These are phyloP conservation scores for Oreohelix idahoensis DNA, from an alignment of 1,140 invertebrate genomes.

Conservation along the genomic window DNA sequence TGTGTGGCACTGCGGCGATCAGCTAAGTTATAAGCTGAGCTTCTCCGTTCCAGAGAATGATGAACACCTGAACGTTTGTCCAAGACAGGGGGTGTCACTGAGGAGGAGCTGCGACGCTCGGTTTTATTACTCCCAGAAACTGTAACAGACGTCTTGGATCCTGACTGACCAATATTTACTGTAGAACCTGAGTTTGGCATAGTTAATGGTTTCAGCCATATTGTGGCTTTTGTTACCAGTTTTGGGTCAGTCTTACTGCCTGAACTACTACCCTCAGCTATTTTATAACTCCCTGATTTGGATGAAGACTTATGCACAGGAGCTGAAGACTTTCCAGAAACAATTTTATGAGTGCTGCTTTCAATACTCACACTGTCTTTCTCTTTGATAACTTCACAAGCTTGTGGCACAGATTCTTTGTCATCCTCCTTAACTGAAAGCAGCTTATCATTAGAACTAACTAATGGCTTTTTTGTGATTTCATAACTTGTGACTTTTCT, in stretches of 20 bases:
- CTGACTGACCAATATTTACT: slow-evolving; percentile 44
- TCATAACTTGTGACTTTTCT: slow-evolving; percentile 34
- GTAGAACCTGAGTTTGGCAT: slow-evolving; percentile 60
- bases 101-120: slow-evolving; percentile 12
- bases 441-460: slow-evolving; percentile 27
- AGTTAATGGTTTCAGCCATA: slow-evolving; percentile 69
- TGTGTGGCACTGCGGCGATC: slow-evolving; percentile 37
- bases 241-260: slow-evolving; percentile 65
- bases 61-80: slow-evolving; percentile 30
- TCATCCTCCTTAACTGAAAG: neutral
- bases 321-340: slow-evolving; percentile 30
- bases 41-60: slow-evolving; percentile 21
- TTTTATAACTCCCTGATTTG: slow-evolving; percentile 40
- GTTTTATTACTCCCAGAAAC: slow-evolving; percentile 10
- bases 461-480: slow-evolving; percentile 36
- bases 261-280: slow-evolving; percentile 45
- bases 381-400: neutral
- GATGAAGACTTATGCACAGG: slow-evolving; percentile 52
- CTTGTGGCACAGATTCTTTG: slow-evolving; percentile 2
- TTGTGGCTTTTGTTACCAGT: slow-evolving; percentile 68
- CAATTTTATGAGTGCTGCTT: neutral
- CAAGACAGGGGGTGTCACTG: neutral
- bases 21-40: slow-evolving; percentile 3
- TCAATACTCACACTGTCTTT: slow-evolving; percentile 12
- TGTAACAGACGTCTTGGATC: slow-evolving; percentile 24